These are phyloP conservation scores for Orientallactaga sibirica DNA, from an alignment of 2,797 vertebrate genomes.

Conservation along the genomic window DNA sequence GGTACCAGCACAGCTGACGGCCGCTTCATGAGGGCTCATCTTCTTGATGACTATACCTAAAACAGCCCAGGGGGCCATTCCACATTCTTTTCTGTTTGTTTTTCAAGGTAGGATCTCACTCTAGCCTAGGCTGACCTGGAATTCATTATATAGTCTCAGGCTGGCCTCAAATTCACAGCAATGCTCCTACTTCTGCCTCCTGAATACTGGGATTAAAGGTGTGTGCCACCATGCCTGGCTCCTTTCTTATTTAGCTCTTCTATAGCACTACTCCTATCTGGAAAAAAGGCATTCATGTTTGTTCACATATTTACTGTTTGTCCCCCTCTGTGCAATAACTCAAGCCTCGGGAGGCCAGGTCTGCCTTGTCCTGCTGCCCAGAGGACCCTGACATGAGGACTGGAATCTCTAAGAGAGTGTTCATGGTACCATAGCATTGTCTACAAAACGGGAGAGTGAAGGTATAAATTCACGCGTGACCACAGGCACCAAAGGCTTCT, in stretches of 20 bases:
- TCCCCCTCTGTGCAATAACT: background rate
- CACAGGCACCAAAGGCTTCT: background rate
- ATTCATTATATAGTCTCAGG: too few relatives aligned
- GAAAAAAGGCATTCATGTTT: background rate
- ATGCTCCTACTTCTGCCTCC: too few relatives aligned
- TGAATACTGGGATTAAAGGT: too few relatives aligned
- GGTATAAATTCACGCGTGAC: too few relatives aligned
- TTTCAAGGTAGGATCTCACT: too few relatives aligned
- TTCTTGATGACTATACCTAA: background rate
- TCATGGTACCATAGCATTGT: background rate
- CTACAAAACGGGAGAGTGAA: background rate
- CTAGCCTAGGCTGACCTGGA: too few relatives aligned
- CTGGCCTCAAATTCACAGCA: too few relatives aligned
- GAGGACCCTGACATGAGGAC: background rate
- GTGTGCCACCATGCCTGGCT: too few relatives aligned
- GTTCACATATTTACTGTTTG: background rate
- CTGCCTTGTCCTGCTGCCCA: background rate
- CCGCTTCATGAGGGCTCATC: background rate
- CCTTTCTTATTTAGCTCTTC: background rate
- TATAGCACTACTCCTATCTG: fast-evolving
- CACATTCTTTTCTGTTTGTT: too few relatives aligned
- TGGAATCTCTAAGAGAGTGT: fast-evolving
- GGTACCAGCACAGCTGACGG: background rate
- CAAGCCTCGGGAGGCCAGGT: background rate
- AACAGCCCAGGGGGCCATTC: too few relatives aligned